Evolutionary conservation across 2,797 vertebrate genomes (phyloP), one percentile per base, ranked within the genome.

Genomic region (Rhinatrema bivittatum): DNA sequence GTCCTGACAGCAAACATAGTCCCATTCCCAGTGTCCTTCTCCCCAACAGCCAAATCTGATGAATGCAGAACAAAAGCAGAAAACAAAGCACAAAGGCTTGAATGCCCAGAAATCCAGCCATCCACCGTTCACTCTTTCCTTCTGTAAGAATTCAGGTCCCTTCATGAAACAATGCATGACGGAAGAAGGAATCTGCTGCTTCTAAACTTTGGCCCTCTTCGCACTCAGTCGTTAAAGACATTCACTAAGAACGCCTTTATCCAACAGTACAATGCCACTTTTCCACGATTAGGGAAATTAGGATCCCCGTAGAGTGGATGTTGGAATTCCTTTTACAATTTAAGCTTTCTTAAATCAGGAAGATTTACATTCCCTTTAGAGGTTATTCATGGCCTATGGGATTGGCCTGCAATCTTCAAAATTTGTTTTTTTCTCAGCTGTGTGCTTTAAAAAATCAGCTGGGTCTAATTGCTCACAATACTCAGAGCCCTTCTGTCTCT

Each of bases 401-500:
- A 42, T 47, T 46, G 34, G 12, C 18, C 10, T 38, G 16, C 19
- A 40, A 18, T 29, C 20, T 48, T 52, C 37, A 29, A 20, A n/a
- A 41, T 42, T 31, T 45, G 47, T 42, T 74, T 46, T 29, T 53
- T 63, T 66, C 47, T 57, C 31, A 65, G 33, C 43, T 46, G 33
- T 25, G 51, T n/a, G 44, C 34, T 73, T 73, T 70, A 49, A 43
- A 65, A 67, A 56, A 43, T 49, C 64, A 54, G 50, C 65, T 60
- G 50, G 50, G 43, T 53, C 56, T 49, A 76, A 68, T 70, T 73
- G 65, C 49, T 53, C 70, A 39, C 59, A 66, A 42, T 25, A 69
- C 47, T 50, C 58, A 15, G 50, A 37, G 70, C 79, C 65, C 56
- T n/a, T n/a, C n/a, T n/a, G n/a, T n/a, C n/a, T n/a, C n/a, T n/a